Conservation (phyloP, 2,888 invertebrate species). For the Watsonalla cultraria region DNA sequence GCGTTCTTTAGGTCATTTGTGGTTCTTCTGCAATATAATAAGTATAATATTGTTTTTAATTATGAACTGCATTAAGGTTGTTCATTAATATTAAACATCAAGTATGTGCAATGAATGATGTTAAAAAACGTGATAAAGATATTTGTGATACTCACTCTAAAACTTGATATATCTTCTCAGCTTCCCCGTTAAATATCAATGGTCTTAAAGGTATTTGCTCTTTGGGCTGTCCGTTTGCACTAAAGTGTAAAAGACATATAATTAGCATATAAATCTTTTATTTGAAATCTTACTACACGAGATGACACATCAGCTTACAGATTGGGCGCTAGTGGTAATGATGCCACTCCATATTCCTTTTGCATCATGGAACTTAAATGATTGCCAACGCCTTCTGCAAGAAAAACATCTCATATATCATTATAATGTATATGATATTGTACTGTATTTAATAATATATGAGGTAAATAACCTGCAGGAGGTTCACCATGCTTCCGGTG, state of each 20-base stretch:
- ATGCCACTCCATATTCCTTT: constrained; percentile 61
- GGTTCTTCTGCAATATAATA: constrained; percentile 72
- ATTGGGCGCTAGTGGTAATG: constrained; percentile 58
- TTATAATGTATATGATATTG: neutral
- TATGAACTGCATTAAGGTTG: constrained; percentile 15
- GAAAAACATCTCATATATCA: constrained; percentile 4
- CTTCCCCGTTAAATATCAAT: constrained; percentile 82
- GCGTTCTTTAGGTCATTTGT: constrained; percentile 77
- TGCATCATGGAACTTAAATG: constrained; percentile 76
- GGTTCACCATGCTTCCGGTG: constrained; percentile 56
- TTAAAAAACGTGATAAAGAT: constrained; percentile 9
- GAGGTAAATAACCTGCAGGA: constrained; percentile 41
- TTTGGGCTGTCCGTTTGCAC: constrained; percentile 71
- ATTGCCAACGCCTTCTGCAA: constrained; percentile 64
- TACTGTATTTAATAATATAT: neutral
- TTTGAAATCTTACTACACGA: neutral
- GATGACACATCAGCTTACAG: constrained; percentile 44
- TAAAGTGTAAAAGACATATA: constrained; percentile 21
- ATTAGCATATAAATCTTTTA: neutral
- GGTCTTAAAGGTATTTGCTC: constrained; percentile 90
- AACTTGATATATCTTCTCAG: constrained; percentile 83
- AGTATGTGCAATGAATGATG: constrained; percentile 20
- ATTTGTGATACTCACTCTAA: constrained; percentile 81
- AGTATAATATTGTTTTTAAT: constrained; percentile 35
- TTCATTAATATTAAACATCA: constrained; percentile 9